phyloP scores from a whole-genome alignment of 2,888 invertebrate species.

The Lithosia quadra region DNA sequence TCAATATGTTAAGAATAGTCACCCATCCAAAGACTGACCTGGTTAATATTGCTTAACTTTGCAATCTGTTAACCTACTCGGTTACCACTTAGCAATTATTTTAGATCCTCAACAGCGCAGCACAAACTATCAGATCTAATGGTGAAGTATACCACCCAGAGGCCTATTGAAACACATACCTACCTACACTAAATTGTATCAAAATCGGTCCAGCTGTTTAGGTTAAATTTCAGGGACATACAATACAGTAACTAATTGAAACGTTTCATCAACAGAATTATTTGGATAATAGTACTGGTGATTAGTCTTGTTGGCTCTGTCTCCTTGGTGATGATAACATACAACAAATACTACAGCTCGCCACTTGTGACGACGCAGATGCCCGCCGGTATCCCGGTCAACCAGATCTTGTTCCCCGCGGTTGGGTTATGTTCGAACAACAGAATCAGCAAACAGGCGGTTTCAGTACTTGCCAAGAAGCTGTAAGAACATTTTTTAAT shows the following conservation, averaged over 20 bases:
- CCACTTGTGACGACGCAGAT: slow-evolving; percentile 79
- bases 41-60: too few species aligned
- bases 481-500: slow-evolving; percentile 66
- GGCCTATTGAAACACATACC: neutral
- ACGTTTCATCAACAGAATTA: slow-evolving; percentile 56
- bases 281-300: slow-evolving; percentile 77
- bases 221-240: neutral
- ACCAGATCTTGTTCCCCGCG: slow-evolving; percentile 81
- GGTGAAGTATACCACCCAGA: too few species aligned
- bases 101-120: too few species aligned
- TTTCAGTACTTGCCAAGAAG: slow-evolving; percentile 66
- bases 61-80: too few species aligned
- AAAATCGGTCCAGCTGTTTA: neutral
- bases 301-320: slow-evolving; percentile 75
- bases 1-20: too few species aligned
- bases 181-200: too few species aligned
- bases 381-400: slow-evolving; percentile 79
- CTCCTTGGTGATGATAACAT: slow-evolving; percentile 76
- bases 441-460: slow-evolving; percentile 78
- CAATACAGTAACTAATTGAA: neutral
- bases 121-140: too few species aligned
- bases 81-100: too few species aligned
- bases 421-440: slow-evolving; percentile 83
- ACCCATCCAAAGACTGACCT: too few species aligned
- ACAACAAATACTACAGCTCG: slow-evolving; percentile 72